Conservation (phyloP, 2,797 vertebrate genomes). For the Chaetodon trifasciatus region DNA sequence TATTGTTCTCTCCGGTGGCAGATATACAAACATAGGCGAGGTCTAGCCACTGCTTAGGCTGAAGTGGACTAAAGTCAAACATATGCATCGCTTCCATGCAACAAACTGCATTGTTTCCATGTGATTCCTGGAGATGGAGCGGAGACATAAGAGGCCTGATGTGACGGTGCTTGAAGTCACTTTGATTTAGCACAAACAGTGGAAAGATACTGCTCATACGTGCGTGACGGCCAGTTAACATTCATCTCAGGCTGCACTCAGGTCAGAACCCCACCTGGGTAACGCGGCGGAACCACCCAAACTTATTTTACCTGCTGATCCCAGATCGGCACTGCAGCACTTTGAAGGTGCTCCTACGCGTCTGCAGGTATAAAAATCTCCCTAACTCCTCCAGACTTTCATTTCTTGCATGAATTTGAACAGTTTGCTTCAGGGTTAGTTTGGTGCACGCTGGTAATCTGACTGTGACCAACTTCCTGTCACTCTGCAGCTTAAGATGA, state of each 20-base stretch:
- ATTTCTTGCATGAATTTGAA: slow-evolving; percentile 56
- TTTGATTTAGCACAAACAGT: slow-evolving; percentile 21
- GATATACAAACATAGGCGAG: slow-evolving; percentile 39
- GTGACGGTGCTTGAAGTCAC: neutral
- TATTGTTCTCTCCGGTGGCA: slow-evolving; percentile 11
- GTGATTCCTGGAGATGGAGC: neutral
- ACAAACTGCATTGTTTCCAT: neutral
- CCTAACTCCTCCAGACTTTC: slow-evolving; percentile 14
- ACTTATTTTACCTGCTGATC: slow-evolving; percentile 10
- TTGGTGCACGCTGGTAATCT: slow-evolving; percentile 1
- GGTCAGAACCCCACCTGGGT: neutral
- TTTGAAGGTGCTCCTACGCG: slow-evolving; percentile 27
- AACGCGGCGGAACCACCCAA: neutral
- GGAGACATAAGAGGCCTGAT: neutral
- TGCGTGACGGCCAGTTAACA: neutral
- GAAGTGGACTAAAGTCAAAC: slow-evolving; percentile 6
- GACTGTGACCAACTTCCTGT: neutral
- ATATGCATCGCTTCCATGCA: too few relatives aligned
- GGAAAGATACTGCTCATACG: neutral
- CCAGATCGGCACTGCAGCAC: slow-evolving; percentile 3
- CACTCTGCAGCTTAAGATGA: neutral
- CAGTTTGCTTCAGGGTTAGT: slow-evolving; percentile 6
- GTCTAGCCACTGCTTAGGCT: neutral
- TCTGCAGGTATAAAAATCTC: neutral
- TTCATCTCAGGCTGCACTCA: neutral